Base-by-base conservation (phyloP, 2,113 vertebrate species). In the Marmota monax region DNA sequence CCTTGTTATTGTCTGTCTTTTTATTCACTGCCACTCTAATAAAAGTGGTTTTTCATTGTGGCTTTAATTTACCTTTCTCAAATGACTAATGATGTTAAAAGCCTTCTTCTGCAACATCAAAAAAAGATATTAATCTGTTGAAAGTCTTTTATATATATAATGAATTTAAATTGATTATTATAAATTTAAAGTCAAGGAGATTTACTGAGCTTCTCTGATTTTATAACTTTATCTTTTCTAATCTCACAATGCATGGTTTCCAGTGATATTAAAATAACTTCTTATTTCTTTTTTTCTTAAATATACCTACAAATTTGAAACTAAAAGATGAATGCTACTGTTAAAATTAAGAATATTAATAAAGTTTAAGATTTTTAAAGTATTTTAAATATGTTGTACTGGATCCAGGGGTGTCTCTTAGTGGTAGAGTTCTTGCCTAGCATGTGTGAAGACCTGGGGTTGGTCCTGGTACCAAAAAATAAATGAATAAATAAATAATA, bases 181-280 rank as follows among this genome's bases (percentile, higher is more conserved):
- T 58, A 51, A 74, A 84, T 70, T 69, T 56, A 67, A 69, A 32
- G 17, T 56, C 77, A 45, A 14, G 63, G 58, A 90, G 29, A 65
- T 65, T 76, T 85, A 72, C 37, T 79, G 72, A 67, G 25, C 27
- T 67, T 84, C 29, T 80, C n/a, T 74, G 20, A 87, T 76, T 72
- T 79, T 93, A 74, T 90, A 37, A 92, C 53, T 92, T 84, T 83
- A 65, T 91, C 17, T 77, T 63, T 83, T 63, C 83, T 45, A 45
- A 78, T 1, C 2, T 65, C 18, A 92, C 79, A 91, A 69, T n/a
- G 4, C 27, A 27, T 93, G 25, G 7, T 39, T 84, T 93, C 20
- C 37, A 93, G 56, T 69, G 16, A 39, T 73, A 72, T 78, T n/a
- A 72, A 48, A 16, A 82, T 23, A 92, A 14, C 37, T 39, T n/a